Base-by-base conservation (phyloP, 2,797 vertebrate genomes). In the Pipistrellus pipistrellus region DNA sequence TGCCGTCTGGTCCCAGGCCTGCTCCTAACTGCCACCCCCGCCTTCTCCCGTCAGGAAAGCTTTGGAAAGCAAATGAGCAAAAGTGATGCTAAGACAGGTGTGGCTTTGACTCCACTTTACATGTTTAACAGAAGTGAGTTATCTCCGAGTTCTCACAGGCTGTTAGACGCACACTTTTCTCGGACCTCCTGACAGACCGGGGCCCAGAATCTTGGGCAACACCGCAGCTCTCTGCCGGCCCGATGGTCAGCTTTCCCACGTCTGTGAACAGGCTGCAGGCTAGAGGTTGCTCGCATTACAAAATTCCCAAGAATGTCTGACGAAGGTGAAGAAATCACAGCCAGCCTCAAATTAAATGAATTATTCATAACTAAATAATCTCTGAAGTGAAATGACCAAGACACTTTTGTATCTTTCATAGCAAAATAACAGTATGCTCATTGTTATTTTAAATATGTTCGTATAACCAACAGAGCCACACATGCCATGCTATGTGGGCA, bases 311-410 rank as follows among this genome's bases (percentile, higher is more conserved):
- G 77, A 57, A 46, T 23, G 44, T 20, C 32, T 15, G 30, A 55
- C 38, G 20, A 85, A 81, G 93, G 32, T n/a, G 75, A 44, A 82
- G 53, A 62, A 53, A 66, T 20, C 62, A 8, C 9, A 68, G 41
- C 48, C 27, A 12, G 41, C 48, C 88, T 27, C 35, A 88, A 51
- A 68, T 46, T 23, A 88, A 82, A 59, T 71, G 21, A 48, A 30
- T 32, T n/a, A n/a, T 44, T 85, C 21, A 6, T 32, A 77, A 57
- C n/a, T 41, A 78, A 72, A 23, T 88, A 17, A 77, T 85, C 68
- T 94, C 30, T 44, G 73, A 82, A 71, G 25, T 13, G 78, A 90
- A 85, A 46, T 85, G 87, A 46, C 38, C 72, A 93, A 94, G 87
- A 85, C 41, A 11, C 5, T 41, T 85, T 32, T 11, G 12, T 62